Percentiles rank a stretch among this genome's conserved stretches.
Evolutionary conservation across 1,140 invertebrate genomes (phyloP).

Genomic region (Galendromus occidentalis): DNA sequence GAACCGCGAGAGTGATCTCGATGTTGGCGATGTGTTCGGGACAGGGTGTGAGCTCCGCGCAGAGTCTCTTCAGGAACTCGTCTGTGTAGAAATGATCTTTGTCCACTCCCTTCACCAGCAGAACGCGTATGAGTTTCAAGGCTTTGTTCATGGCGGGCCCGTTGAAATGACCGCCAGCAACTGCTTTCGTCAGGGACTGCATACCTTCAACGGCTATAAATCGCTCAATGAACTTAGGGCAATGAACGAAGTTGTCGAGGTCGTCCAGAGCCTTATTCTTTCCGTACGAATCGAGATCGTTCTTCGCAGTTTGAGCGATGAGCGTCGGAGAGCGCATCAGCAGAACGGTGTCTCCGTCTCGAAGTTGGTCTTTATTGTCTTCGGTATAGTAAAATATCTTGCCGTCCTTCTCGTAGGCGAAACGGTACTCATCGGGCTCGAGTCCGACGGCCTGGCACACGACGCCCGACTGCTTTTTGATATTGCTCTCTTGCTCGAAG

Average conservation of each 20-base stretch:
- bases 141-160: neutral
- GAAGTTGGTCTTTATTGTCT: neutral
- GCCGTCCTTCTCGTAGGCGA: slow-evolving; percentile 1
- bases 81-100: neutral
- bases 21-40: neutral
- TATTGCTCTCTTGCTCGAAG: neutral
- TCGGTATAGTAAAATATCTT: neutral
- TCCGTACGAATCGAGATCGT: neutral
- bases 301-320: neutral
- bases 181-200: neutral
- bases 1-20: neutral
- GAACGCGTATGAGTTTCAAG: neutral
- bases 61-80: neutral
- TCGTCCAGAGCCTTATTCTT: neutral
- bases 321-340: neutral
- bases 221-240: neutral
- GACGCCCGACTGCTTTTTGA: neutral
- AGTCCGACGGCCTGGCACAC: neutral
- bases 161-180: neutral
- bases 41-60: neutral
- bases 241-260: neutral
- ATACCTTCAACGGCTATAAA: slow-evolving; percentile 5
- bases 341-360: neutral
- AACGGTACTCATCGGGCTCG: neutral
- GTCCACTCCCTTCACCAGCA: neutral